Evolutionary conservation across 2,888 invertebrate species (phyloP), one percentile per base, ranked within the genome.

Genomic region (Adela reaumurella): DNA sequence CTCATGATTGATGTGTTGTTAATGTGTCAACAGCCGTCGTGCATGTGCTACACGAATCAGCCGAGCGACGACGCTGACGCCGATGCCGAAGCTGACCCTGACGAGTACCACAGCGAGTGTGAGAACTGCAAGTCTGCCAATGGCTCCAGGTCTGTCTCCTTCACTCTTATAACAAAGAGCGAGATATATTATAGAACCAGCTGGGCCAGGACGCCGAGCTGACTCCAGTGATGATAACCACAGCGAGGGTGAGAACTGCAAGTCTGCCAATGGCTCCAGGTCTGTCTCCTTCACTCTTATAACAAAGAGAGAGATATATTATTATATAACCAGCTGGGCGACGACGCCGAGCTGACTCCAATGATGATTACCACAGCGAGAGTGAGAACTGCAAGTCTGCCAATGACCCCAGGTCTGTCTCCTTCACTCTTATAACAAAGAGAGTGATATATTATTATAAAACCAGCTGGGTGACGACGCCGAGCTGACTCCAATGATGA

Each of bases 311-410:
- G n/a, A n/a, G n/a, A n/a, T n/a, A n/a, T n/a, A n/a, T n/a, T n/a
- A n/a, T n/a, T n/a, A n/a, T n/a, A n/a, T n/a, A n/a, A n/a, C n/a
- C n/a, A n/a, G n/a, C n/a, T n/a, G n/a, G n/a, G n/a, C n/a, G n/a
- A n/a, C n/a, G n/a, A n/a, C n/a, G n/a, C n/a, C n/a, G n/a, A n/a
- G n/a, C n/a, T n/a, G n/a, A n/a, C n/a, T n/a, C n/a, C n/a, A n/a
- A n/a, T n/a, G n/a, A n/a, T n/a, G n/a, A n/a, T n/a, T 6, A 8
- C 24, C 24, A 24, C 24, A 24, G 24, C 69, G 91, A 91, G 70
- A 91, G 91, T 69, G 91, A 90, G 70, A 91, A 91, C 74, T 91
- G 91, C 72, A 90, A 91, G 70, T 87, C 88, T 46, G 85, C 88
- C 4, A 86, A 83, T 57, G 86, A 86, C 56, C 86, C 87, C 55